phyloP scores from a whole-genome alignment of 2,797 vertebrate genomes.

The Coregonus ussuriensis region DNA sequence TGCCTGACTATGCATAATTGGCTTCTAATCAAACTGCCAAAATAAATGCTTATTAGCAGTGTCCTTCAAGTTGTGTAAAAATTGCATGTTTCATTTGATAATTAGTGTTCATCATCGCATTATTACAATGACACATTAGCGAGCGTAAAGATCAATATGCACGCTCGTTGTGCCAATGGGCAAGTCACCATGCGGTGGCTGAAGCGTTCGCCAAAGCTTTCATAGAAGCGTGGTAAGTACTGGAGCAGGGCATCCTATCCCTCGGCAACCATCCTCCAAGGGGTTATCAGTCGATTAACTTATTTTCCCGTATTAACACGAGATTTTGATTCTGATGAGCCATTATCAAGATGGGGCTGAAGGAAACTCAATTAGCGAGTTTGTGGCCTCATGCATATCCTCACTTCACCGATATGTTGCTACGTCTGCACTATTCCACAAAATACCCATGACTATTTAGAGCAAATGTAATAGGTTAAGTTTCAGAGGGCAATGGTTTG shows the following conservation, averaged over 20 bases:
- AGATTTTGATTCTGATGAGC: conserved; percentile 5
- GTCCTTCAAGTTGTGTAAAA: neutral
- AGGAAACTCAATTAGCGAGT: conserved; percentile 14
- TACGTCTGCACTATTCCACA: neutral
- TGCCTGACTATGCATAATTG: neutral
- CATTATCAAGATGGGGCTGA: neutral
- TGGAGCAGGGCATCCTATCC: neutral
- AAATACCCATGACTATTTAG: neutral
- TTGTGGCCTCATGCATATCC: neutral
- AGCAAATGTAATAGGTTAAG: neutral
- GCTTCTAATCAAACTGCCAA: neutral
- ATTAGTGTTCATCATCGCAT: neutral
- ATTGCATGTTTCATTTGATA: neutral
- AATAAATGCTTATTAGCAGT: neutral
- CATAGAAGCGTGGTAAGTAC: neutral
- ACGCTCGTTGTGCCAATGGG: neutral
- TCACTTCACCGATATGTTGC: conserved; percentile 8
- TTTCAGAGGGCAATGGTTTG: neutral
- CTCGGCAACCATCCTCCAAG: neutral
- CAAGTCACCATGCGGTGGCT: neutral
- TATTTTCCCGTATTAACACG: conserved; percentile 2
- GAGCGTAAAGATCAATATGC: neutral
- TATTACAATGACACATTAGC: neutral
- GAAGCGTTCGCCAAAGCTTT: neutral
- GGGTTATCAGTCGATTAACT: conserved; percentile 9